Conservation (phyloP, 2,888 invertebrate genomes). For the Lamproptera curius region DNA sequence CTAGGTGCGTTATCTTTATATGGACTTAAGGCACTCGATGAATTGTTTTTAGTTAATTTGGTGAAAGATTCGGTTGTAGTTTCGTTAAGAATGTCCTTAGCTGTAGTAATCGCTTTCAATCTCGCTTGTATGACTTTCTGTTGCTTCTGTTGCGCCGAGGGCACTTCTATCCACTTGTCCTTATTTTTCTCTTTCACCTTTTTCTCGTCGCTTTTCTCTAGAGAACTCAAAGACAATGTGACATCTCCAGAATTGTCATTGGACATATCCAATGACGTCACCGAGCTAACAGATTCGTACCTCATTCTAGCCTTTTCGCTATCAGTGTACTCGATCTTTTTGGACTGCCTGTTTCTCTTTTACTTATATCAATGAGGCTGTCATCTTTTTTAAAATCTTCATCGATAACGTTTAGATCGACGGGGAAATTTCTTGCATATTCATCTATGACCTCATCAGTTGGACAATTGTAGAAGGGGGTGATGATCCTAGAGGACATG, state of each 20-base stretch:
- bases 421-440: constrained; percentile 53
- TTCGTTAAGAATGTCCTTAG: constrained; percentile 62
- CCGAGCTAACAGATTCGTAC: constrained; percentile 63
- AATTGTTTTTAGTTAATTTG: constrained; percentile 54
- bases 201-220: constrained; percentile 50
- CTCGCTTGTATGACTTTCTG: constrained; percentile 70
- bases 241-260: constrained; percentile 58
- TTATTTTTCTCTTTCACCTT: constrained; percentile 36
- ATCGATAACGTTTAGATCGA: constrained; percentile 66
- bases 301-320: constrained; percentile 64
- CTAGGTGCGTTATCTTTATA: constrained; percentile 32
- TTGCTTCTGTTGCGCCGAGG: constrained; percentile 62
- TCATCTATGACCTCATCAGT: constrained; percentile 76
- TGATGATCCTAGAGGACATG: constrained; percentile 81
- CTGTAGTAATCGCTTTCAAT: constrained; percentile 59
- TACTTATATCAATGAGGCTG: constrained; percentile 44
- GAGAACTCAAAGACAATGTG: constrained; percentile 56
- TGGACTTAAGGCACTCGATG: constrained; percentile 39
- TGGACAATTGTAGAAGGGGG: constrained; percentile 81
- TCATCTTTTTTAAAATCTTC: constrained; percentile 73
- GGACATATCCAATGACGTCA: constrained; percentile 60
- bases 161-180: constrained; percentile 71
- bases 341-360: constrained; percentile 64
- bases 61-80: constrained; percentile 53
- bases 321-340: constrained; percentile 66